These are phyloP conservation scores for Hylaeus anthracinus DNA, from an alignment of 1,140 invertebrate genomes.

Conservation along the genomic window DNA sequence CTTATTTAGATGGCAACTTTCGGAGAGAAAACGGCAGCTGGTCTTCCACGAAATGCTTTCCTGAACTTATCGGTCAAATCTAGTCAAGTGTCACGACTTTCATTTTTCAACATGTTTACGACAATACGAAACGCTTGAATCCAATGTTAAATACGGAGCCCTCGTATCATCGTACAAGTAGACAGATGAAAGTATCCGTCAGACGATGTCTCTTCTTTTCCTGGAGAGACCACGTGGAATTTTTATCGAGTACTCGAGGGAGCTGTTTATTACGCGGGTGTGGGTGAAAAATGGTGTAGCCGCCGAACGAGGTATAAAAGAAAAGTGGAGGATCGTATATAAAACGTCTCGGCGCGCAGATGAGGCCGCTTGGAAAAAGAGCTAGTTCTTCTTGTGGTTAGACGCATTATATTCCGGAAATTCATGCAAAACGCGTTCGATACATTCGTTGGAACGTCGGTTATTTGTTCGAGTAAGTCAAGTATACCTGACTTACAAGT, in stretches of 20 bases:
- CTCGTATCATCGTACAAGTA: too few species aligned
- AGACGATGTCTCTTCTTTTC: slow-evolving; percentile 12
- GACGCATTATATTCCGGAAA: not conserved
- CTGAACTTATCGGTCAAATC: slow-evolving; percentile 43
- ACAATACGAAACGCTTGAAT: not conserved
- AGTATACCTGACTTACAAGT: too few species aligned
- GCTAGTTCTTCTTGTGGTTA: slow-evolving; percentile 34
- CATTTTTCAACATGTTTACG: too few species aligned
- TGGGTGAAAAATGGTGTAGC: slow-evolving; percentile 59
- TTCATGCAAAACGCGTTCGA: slow-evolving; percentile 12
- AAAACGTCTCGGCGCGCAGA: slow-evolving; percentile 41
- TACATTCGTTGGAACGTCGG: not conserved
- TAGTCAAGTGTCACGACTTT: too few species aligned
- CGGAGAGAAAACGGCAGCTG: slow-evolving; percentile 56
- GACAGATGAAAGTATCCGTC: not conserved
- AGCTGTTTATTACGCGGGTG: slow-evolving; percentile 60
- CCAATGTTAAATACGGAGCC: slow-evolving; percentile 5
- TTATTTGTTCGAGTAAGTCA: not conserved
- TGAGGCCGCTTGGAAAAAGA: slow-evolving; percentile 36
- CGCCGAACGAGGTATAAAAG: slow-evolving; percentile 49
- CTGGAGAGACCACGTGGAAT: slow-evolving; percentile 35
- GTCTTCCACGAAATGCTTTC: slow-evolving; percentile 46
- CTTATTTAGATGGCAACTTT: slow-evolving; percentile 69
- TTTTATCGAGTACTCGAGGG: slow-evolving; percentile 52
- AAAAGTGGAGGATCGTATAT: slow-evolving; percentile 61